These are phyloP conservation scores for Gavialis gangeticus DNA, from an alignment of 2,113 vertebrate genomes.

Conservation along the genomic window DNA sequence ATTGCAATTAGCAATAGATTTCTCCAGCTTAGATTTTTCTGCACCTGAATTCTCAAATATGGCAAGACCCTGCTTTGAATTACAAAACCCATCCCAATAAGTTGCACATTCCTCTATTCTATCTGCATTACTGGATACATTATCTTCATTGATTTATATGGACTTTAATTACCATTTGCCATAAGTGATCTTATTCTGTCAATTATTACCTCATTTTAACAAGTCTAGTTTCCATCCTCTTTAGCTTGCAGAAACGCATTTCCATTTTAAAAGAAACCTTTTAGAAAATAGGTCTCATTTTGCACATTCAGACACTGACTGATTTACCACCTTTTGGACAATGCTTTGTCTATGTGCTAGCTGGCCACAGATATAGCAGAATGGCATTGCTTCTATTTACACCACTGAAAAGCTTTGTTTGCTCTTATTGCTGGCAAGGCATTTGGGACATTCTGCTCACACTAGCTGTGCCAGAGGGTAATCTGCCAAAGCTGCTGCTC, in stretches of 20 bases:
- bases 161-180: neutral
- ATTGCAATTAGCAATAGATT: neutral
- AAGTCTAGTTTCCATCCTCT: neutral
- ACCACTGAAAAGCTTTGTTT: neutral
- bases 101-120: accelerated
- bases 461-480: neutral
- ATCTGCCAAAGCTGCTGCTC: neutral
- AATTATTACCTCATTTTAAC: neutral
- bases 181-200: neutral
- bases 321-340: neutral
- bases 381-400: neutral
- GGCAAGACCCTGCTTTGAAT: neutral
- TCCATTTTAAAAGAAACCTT: neutral
- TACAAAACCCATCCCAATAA: neutral
- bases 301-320: neutral
- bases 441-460: neutral
- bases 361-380: constrained; percentile 2
- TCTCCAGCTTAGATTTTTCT: neutral
- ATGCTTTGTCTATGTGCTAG: neutral
- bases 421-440: neutral
- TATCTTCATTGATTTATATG: neutral
- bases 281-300: neutral
- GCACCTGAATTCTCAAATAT: neutral
- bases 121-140: neutral
- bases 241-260: neutral